Base-by-base conservation (phyloP, 2,797 vertebrate genomes). In the Pagetopsis macropterus region DNA sequence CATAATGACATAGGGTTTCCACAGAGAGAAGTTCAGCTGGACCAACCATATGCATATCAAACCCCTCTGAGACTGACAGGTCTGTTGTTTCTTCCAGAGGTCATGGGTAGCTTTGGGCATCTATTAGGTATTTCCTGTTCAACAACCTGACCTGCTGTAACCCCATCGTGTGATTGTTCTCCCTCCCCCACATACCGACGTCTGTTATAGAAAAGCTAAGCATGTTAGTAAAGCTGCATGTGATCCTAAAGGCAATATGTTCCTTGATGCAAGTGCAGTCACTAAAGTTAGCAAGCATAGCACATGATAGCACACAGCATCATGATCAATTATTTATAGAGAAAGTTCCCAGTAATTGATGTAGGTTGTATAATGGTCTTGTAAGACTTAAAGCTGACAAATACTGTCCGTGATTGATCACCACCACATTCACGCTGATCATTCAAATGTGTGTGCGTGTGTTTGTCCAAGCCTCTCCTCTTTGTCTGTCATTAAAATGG, bases 261-360 rank as follows among this genome's bases (percentile, higher is more conserved):
- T 64, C 17, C 27, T 49, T 62, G 52, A 69, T 19, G 2, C 19
- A 66, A 61, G 31, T 65, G 65, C 44, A 68, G 57, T 41, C 45
- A 15, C 1, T 74, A 15, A 65, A 64, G 61, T 71, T 43, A 49
- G 56, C 64, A 10, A 56, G 74, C 55, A 16, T 0, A 21, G 21
- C 21, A 21, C 21, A 21, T 21, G 21, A 21, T 21, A 21, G 21
- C 21, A 21, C 21, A 21, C 2, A 3, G 49, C 73, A 57, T 68
- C 49, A 44, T 9, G 40, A 84, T 86, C 65, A 81, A 73, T 84
- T 87, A 81, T 81, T 86, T 66, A 74, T 79, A 27, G 70, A 55
- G 64, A 31, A 72, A 59, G 33, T 78, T 78, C 49, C 50, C 55
- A 63, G 57, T 83, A 75, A 77, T 70, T 65, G 78, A 51, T 74